phyloP scores from a whole-genome alignment of 2,797 vertebrate genomes.

The Chromobotia macracanthus region DNA sequence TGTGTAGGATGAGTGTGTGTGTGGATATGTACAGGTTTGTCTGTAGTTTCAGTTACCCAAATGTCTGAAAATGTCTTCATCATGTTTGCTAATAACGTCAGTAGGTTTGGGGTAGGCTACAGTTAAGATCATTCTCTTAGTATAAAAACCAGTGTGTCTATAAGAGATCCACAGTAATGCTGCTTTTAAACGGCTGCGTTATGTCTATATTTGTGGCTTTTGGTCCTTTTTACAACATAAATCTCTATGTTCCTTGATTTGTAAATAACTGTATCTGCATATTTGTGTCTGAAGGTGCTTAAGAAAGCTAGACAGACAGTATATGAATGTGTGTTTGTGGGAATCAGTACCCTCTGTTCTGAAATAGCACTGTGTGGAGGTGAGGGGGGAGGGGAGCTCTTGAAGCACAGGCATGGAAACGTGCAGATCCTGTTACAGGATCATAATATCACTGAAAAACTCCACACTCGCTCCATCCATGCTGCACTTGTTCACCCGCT shows the following conservation, averaged over 20 bases:
- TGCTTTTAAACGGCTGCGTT: too few species aligned
- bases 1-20: not conserved
- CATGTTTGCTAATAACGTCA: too few species aligned
- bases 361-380: conserved; percentile 83
- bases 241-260: conserved; percentile 27
- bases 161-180: too few species aligned
- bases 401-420: conserved; percentile 86
- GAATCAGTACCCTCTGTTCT: conserved; percentile 80
- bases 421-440: conserved; percentile 92
- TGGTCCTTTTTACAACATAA: not conserved
- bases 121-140: too few species aligned
- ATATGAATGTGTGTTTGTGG: conserved; percentile 52
- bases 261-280: conserved; percentile 51
- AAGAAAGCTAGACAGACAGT: conserved; percentile 47
- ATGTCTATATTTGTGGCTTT: too few species aligned
- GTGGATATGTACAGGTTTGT: too few species aligned
- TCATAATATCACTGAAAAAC: conserved; percentile 87
- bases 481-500: conserved; percentile 38
- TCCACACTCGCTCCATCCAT: conserved; percentile 58
- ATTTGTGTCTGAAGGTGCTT: conserved; percentile 57
- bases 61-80: too few species aligned
- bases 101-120: too few species aligned
- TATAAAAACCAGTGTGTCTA: too few species aligned
- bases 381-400: conserved; percentile 74
- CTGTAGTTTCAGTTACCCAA: too few species aligned